phyloP scores from a whole-genome alignment of 2,888 invertebrate genomes.

The Mimas tiliae region DNA sequence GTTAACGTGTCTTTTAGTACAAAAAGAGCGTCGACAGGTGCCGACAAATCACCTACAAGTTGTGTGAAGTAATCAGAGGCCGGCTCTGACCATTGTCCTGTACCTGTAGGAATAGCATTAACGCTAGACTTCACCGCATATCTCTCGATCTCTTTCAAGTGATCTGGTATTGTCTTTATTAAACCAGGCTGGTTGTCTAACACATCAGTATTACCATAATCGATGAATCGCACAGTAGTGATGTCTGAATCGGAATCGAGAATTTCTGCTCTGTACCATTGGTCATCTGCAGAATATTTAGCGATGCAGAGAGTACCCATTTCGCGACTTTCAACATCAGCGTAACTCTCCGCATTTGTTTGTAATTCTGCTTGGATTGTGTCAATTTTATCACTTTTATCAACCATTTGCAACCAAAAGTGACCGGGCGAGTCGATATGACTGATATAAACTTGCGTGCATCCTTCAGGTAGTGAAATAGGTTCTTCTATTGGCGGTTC shows the following conservation, averaged over 20 bases:
- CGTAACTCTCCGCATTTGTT: constrained; percentile 78
- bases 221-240: constrained; percentile 90
- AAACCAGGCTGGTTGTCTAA: constrained; percentile 86
- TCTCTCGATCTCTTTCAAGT: constrained; percentile 81
- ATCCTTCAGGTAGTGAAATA: constrained; percentile 63
- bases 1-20: constrained; percentile 86
- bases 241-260: constrained; percentile 91
- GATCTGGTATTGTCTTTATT: constrained; percentile 86
- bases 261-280: constrained; percentile 97
- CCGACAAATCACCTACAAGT: constrained; percentile 78
- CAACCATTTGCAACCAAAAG: constrained; percentile 89
- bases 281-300: constrained; percentile 91
- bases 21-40: constrained; percentile 78
- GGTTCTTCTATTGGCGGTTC: constrained; percentile 58
- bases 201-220: constrained; percentile 92
- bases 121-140: constrained; percentile 87
- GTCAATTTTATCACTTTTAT: constrained; percentile 83
- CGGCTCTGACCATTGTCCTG: constrained; percentile 87
- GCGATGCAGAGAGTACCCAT: constrained; percentile 89
- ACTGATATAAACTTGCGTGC: constrained; percentile 84
- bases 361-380: constrained; percentile 88
- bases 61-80: constrained; percentile 84
- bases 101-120: constrained; percentile 87
- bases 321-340: constrained; percentile 83
- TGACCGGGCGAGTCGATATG: constrained; percentile 91